Base-by-base conservation (phyloP, 1,140 invertebrate species). In the Acyrthosiphon pisum region DNA sequence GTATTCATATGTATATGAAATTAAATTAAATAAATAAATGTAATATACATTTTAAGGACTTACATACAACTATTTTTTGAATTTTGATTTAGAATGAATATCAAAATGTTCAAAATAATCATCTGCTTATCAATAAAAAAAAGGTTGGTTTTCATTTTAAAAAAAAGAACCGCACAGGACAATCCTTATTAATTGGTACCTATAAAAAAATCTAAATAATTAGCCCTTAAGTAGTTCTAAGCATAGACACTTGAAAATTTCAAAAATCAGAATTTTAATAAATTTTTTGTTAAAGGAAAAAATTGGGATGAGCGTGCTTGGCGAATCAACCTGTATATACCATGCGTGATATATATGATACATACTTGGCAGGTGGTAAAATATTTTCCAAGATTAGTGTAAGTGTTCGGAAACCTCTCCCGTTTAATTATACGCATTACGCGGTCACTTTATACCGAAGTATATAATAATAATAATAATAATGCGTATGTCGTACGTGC, bases 371-470 rank as follows among this genome's bases (percentile, higher is more conserved):
- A 87, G 86, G 86, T 87, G 86, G 46, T 87, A 48, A n/a, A 87
- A 87, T 18, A n/a, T 46, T n/a, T 87, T 50, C 84, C 44, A 35
- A 87, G 86, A 87, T 87, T 22, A 35, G 86, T 87, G n/a, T 48
- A 87, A 87, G 30, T 87, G 86, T 87, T 48, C 46, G 30, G 1
- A 50, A 87, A 87, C 86, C 86, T 87, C 86, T 87, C 86, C 86
- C 46, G 30, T 86, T 86, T 86, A 86, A 86, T 86, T 86, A 86
- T 86, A 86, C 37, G 44, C 84, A 86, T 86, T 86, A 86, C 41
- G 84, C 37, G 37, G 37, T 84, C 41, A 84, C 41, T 8, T 84
- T 44, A 44, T n/a, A 44, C 60, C 9, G 2, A 41, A 35, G 37
- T 83, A 41, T 37, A 83, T 84, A 41, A 68, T 68, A 18, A n/a